Percentiles rank a stretch among this genome's conserved stretches.
Conservation (phyloP, 2,888 invertebrate species). For the Ditylenchus weischeri region DNA sequence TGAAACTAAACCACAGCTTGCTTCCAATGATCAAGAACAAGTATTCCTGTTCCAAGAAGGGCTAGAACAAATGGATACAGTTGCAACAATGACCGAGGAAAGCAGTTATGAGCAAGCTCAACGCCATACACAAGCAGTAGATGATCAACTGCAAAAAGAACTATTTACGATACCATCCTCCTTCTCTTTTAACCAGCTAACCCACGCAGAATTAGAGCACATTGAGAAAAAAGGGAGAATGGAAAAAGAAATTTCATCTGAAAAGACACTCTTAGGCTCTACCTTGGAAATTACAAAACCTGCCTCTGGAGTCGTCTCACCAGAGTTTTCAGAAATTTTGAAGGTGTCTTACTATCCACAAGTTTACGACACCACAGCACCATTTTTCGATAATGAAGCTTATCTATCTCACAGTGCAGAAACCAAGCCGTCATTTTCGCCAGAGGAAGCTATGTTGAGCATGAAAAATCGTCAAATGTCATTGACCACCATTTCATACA, state of each 20-base stretch:
- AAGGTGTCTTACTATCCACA: no score
- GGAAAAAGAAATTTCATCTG: conserved; percentile 11
- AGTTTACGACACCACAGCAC: not conserved
- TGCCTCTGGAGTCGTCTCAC: no score
- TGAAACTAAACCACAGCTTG: not conserved
- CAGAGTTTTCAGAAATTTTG: no score
- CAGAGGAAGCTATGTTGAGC: not conserved
- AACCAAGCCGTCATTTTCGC: not conserved
- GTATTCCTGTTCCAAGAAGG: not conserved
- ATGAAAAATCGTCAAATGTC: conserved; percentile 8
- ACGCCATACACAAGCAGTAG: no score
- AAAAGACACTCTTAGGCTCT: not conserved
- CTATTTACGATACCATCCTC: not conserved
- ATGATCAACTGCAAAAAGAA: not conserved
- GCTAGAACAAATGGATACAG: not conserved
- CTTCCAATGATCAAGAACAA: not conserved
- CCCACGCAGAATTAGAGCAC: conserved; percentile 32
- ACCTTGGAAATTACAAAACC: no score
- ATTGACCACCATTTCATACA: not conserved
- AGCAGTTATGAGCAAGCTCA: not conserved
- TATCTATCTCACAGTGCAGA: not conserved
- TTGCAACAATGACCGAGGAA: not conserved
- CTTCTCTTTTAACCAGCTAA: conserved; percentile 9
- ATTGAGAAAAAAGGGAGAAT: conserved; percentile 23
- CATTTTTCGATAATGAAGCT: not conserved